Evolutionary conservation across 2,888 invertebrate species (phyloP), one percentile per base, ranked within the genome.

Genomic region (Clistopyga incitator): DNA sequence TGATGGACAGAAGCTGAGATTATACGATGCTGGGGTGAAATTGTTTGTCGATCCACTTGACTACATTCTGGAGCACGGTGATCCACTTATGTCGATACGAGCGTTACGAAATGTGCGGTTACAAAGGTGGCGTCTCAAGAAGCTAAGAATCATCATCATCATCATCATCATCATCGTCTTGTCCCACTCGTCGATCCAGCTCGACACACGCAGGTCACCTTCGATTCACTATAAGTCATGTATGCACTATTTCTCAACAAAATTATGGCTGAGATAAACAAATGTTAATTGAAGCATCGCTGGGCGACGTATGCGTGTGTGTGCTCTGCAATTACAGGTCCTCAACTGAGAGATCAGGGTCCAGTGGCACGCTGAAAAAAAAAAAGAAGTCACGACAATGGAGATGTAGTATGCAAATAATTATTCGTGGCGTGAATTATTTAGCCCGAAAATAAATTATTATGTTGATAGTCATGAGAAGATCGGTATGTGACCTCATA

Each of bases 11-110:
- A 18, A 68, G 11, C 45, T 25, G 3, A 72, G 67, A 68, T 79
- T 76, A 45, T 45, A 25, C 8, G 70, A 45, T 20, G 54, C 23
- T 23, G 42, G 70, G 11, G 52, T 72, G 67, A 42, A 64, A 52
- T 11, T 50, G 29, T 23, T 29, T 42, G 61, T 47, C 67, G 18
- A 29, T 38, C 23, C 47, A 75, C 20, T 34, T 70, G 59, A 72
- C 18, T 29, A 75, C 76, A 86, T 86, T 86, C 84, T 86, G 59
- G 86, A 79, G 70, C 81, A 83, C 75, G 81, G 81, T 56, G 82
- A 85, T 85, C 81, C 70, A 84, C 78, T 84, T 54, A 71, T 3
- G n/a, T 47, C 59, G 50, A 42, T 72, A 65, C 65, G 3, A 38
- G 29, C 13, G 52, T 83, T 74, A 47, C 38, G 76, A 74, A 80